A percentile compares a stretch with the other conserved stretches of the same genome.
phyloP scores from a whole-genome alignment of 2,113 vertebrate genomes.

The Psephotus haematonotus region DNA sequence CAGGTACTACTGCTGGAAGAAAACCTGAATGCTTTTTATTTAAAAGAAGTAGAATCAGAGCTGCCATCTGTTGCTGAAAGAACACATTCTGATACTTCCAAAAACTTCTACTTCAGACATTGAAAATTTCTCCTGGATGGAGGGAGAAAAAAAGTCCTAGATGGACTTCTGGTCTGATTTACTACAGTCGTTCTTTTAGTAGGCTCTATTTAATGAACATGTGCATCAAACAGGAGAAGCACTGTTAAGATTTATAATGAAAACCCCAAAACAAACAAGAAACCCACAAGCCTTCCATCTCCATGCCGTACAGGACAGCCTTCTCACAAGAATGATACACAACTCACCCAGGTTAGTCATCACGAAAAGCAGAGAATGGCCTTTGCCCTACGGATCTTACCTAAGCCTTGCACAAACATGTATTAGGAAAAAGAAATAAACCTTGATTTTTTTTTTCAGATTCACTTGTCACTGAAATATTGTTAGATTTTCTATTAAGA shows the following conservation, averaged over 20 bases:
- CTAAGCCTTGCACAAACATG: neutral
- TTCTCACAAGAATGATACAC: neutral
- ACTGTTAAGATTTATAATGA: neutral
- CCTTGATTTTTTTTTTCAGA: neutral
- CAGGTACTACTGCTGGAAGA: neutral
- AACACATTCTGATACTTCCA: neutral
- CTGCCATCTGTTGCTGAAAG: neutral
- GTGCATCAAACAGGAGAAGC: neutral
- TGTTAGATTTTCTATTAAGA: neutral
- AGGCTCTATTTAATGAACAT: neutral
- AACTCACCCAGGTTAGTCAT: neutral
- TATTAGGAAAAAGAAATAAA: neutral
- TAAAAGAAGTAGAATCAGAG: neutral
- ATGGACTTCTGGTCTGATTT: neutral
- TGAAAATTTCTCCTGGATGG: neutral
- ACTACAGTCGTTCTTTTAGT: neutral
- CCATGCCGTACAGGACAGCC: neutral
- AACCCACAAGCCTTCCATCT: neutral
- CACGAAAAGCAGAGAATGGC: neutral
- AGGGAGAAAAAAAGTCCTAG: neutral
- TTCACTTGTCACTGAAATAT: neutral
- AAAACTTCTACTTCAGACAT: neutral
- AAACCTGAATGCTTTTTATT: neutral
- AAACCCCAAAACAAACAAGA: neutral
- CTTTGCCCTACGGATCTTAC: neutral